Percentiles rank a stretch among this genome's conserved stretches.
These are phyloP conservation scores for Microtus richardsoni DNA, from an alignment of 2,113 vertebrate species.

Conservation along the genomic window DNA sequence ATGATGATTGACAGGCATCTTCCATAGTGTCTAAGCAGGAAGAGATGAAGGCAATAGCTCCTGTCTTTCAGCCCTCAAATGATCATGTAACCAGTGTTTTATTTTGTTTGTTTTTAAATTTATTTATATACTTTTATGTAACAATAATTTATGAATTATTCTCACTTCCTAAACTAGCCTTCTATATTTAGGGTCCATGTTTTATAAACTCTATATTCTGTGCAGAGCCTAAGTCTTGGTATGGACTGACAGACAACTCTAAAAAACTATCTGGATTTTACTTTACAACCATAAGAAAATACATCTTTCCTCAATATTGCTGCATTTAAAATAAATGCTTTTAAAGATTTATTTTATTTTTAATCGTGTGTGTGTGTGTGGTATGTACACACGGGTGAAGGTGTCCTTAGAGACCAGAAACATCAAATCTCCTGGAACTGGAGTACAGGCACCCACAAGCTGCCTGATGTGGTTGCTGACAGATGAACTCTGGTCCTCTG, in stretches of 20 bases:
- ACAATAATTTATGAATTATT: not conserved
- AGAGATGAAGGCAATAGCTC: not conserved
- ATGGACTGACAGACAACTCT: not conserved
- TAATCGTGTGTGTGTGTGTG: not conserved
- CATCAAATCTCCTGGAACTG: too few species aligned
- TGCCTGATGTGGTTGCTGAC: not conserved
- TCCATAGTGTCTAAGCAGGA: not conserved
- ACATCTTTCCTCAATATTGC: not conserved
- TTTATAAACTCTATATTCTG: not conserved
- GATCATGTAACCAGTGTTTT: not conserved
- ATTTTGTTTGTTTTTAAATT: not conserved
- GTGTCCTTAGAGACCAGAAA: not conserved
- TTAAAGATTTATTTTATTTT: not conserved
- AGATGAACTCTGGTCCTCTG: too few species aligned
- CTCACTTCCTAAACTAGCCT: not conserved
- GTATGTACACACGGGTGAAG: not conserved
- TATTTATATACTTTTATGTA: not conserved
- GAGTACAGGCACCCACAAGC: not conserved
- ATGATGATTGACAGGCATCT: not conserved
- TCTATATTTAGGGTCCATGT: not conserved
- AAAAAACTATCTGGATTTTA: not conserved
- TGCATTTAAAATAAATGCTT: too few species aligned
- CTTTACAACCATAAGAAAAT: not conserved
- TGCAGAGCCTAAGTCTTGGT: not conserved
- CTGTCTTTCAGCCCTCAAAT: not conserved